Percentiles rank a stretch among this genome's conserved stretches.
Conservation (phyloP, 2,797 vertebrate species). For the Rhinogobio ventralis region DNA sequence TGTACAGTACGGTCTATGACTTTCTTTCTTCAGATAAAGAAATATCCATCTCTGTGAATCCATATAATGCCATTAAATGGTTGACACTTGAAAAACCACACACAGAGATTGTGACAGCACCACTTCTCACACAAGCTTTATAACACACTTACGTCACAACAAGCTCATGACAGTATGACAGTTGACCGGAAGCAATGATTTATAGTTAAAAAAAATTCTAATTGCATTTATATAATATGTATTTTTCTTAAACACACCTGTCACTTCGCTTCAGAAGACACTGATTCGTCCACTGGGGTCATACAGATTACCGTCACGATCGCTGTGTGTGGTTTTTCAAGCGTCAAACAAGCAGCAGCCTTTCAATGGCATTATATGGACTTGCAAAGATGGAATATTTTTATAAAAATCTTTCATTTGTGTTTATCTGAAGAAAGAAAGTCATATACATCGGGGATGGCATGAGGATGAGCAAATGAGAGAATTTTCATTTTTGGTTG, state of each 20-base stretch:
- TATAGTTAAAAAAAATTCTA: background rate
- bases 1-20: background rate
- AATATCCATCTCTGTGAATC: background rate
- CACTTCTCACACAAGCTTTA: background rate
- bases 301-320: background rate
- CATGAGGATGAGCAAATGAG: background rate
- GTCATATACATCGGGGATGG: background rate
- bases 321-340: background rate
- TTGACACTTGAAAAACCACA: background rate
- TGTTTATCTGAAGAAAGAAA: too few species aligned
- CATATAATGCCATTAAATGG: background rate
- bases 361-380: background rate
- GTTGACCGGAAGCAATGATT: background rate
- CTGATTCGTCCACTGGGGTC: background rate
- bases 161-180: background rate
- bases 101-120: background rate
- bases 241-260: background rate
- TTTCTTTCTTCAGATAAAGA: background rate
- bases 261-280: background rate
- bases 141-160: background rate
- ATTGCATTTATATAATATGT: too few species aligned
- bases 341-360: background rate
- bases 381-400: background rate
- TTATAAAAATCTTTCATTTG: too few species aligned
- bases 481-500: background rate